These are phyloP conservation scores for Apeira syringaria DNA, from an alignment of 2,888 invertebrate species.

Conservation along the genomic window DNA sequence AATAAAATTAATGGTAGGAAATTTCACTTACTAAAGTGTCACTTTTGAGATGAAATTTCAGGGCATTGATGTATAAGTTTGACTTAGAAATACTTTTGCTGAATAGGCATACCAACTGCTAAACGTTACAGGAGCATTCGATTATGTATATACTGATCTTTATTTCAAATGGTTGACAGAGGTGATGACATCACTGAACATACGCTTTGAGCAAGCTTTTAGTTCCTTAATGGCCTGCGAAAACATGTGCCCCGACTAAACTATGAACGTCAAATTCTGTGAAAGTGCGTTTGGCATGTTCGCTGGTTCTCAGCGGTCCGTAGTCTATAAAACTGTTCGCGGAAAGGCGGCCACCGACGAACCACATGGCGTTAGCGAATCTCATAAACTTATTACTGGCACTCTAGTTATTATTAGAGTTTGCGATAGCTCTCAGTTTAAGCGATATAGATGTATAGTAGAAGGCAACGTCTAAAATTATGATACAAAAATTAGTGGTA, in stretches of 20 bases:
- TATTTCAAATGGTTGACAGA: too few relatives aligned
- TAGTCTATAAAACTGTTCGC: conserved; percentile 75
- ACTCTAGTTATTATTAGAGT: conserved; percentile 4
- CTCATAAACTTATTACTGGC: conserved; percentile 29
- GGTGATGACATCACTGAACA: too few relatives aligned
- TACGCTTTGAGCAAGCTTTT: too few relatives aligned
- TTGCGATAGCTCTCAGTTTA: not conserved
- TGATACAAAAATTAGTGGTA: not conserved
- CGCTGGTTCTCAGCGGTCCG: conserved; percentile 74
- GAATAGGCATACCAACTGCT: too few relatives aligned
- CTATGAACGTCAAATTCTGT: conserved; percentile 42
- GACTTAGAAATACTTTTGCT: too few relatives aligned
- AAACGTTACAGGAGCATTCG: too few relatives aligned
- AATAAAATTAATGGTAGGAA: too few relatives aligned
- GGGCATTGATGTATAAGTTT: too few relatives aligned
- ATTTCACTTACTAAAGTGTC: too few relatives aligned
- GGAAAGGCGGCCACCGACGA: conserved; percentile 58
- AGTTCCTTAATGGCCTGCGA: conserved; percentile 15
- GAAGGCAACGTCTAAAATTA: too few relatives aligned
- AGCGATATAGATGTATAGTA: conserved; percentile 1
- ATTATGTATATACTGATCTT: too few relatives aligned
- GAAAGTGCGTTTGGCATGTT: conserved; percentile 60
- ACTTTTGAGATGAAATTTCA: too few relatives aligned
- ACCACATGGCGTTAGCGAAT: conserved; percentile 32
- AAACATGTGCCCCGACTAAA: conserved; percentile 18